These are phyloP conservation scores for Cepaea hortensis DNA, from an alignment of 2,888 invertebrate genomes.

Conservation along the genomic window DNA sequence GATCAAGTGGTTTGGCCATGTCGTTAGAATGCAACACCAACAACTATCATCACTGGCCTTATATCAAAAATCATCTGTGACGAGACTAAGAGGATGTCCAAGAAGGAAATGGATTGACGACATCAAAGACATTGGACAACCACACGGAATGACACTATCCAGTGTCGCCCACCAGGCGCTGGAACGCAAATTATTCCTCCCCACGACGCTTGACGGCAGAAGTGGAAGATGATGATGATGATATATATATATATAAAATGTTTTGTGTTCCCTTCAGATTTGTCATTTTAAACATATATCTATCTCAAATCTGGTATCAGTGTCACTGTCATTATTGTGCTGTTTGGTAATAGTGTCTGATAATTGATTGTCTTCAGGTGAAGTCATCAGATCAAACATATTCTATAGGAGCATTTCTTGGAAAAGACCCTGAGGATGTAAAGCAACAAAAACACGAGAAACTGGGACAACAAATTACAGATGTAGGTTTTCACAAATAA, in stretches of 20 bases:
- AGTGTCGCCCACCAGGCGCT: too few relatives aligned
- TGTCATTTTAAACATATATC: neutral
- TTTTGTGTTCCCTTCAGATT: neutral
- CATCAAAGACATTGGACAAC: too few relatives aligned
- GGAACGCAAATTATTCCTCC: too few relatives aligned
- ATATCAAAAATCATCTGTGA: too few relatives aligned
- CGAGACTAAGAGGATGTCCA: too few relatives aligned
- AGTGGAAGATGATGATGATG: too few relatives aligned
- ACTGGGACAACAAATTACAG: constrained; percentile 69
- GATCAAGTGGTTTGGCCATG: too few relatives aligned
- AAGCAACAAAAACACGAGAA: constrained; percentile 78
- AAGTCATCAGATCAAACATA: constrained; percentile 73
- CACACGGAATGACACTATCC: too few relatives aligned
- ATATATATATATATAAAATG: neutral
- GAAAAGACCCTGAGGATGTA: constrained; percentile 80
- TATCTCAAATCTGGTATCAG: neutral
- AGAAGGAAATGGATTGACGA: too few relatives aligned
- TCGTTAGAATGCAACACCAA: too few relatives aligned
- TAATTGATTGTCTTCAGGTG: constrained; percentile 56
- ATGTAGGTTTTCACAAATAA: constrained; percentile 60
- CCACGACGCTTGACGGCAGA: too few relatives aligned
- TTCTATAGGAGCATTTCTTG: constrained; percentile 78
- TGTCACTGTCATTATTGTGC: neutral
- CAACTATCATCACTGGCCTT: too few relatives aligned
- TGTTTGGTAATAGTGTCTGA: neutral